phyloP scores from a whole-genome alignment of 2,888 invertebrate species.

The Apotomis turbidana region DNA sequence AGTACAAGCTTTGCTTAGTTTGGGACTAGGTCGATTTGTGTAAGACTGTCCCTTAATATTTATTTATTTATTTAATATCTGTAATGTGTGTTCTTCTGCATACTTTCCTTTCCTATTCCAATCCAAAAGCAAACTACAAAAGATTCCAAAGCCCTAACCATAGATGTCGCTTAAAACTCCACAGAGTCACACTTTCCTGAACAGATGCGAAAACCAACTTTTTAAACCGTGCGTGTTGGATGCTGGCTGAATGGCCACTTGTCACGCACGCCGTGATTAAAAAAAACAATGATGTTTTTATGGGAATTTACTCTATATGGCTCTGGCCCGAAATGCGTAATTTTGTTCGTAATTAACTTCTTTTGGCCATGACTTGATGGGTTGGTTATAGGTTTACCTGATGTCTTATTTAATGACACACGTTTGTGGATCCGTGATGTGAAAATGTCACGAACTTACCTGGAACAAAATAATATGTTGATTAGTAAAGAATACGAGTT shows the following conservation, averaged over 20 bases:
- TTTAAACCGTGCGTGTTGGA: conserved; percentile 26
- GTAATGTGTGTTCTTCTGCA: too few species aligned
- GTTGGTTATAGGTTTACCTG: conserved; percentile 21
- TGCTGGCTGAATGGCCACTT: conserved; percentile 25
- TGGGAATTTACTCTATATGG: conserved; percentile 38
- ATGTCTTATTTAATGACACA: conserved; percentile 33
- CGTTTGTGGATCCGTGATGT: conserved; percentile 10
- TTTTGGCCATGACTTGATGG: conserved; percentile 29
- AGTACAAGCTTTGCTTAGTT: too few species aligned
- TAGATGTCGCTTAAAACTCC: neutral
- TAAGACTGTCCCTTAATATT: too few species aligned
- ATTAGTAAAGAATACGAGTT: conserved; percentile 3
- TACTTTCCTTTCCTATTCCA: too few species aligned
- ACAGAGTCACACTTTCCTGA: conserved; percentile 32
- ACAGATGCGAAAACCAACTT: conserved; percentile 27
- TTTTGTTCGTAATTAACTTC: conserved; percentile 33
- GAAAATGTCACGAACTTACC: conserved; percentile 37
- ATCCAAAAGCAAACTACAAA: too few species aligned
- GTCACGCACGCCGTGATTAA: conserved; percentile 36
- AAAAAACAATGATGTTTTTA: conserved; percentile 37
- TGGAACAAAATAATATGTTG: conserved; percentile 21
- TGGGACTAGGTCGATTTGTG: too few species aligned
- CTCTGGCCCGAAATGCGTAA: conserved; percentile 28
- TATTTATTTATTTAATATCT: too few species aligned
- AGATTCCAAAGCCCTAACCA: too few species aligned